These are phyloP conservation scores for Mesorhabditis sp. DNA, from an alignment of 2,888 invertebrate species.

Conservation along the genomic window DNA sequence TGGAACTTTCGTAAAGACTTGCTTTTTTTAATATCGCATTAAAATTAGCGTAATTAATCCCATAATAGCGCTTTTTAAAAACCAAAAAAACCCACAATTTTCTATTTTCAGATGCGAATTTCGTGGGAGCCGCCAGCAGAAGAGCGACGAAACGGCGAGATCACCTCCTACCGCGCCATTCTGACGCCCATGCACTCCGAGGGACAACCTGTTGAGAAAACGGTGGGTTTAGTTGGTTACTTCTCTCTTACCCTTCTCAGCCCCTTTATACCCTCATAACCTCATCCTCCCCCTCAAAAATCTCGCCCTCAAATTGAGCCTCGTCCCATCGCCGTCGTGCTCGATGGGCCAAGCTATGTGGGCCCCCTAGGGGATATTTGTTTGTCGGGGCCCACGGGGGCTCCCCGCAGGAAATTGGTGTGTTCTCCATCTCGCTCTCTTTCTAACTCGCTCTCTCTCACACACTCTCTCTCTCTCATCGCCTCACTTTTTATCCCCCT, in stretches of 20 bases:
- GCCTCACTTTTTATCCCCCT: constrained; percentile 4
- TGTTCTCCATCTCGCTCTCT: constrained; percentile 6
- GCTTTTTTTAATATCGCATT: too few relatives aligned
- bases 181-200: constrained; percentile 46
- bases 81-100: neutral
- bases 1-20: too few relatives aligned
- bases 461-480: neutral
- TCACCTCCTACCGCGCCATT: constrained; percentile 77
- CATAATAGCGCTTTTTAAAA: too few relatives aligned
- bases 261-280: constrained; percentile 18
- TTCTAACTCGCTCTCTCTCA: neutral
- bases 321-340: constrained; percentile 8
- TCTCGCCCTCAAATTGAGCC: constrained; percentile 19
- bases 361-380: constrained; percentile 13
- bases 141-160: constrained; percentile 87
- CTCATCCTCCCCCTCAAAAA: constrained; percentile 17
- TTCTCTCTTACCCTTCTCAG: constrained; percentile 19
- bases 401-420: constrained; percentile 14
- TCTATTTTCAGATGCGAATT: constrained; percentile 56
- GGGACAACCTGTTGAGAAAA: constrained; percentile 30
- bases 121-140: constrained; percentile 70
- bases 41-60: too few relatives aligned
- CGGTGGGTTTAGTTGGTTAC: constrained; percentile 24
- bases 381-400: constrained; percentile 15
- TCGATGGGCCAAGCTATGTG: constrained; percentile 1